Evolutionary conservation across 2,113 vertebrate species (phyloP).

Genomic region (Seriola quinqueradiata): DNA sequence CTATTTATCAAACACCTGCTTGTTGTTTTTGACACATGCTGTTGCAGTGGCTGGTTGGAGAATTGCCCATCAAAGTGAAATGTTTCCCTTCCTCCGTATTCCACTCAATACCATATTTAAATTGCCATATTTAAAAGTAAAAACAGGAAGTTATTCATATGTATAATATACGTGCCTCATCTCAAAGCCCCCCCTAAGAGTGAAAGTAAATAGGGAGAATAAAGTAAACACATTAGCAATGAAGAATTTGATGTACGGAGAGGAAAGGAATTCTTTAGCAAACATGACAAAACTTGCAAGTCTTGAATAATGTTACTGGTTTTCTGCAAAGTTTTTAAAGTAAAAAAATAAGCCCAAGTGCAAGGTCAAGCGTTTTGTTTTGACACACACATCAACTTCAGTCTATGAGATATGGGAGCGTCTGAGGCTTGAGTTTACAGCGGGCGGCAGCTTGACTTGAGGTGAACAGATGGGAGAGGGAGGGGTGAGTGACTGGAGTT

Average conservation of each 20-base stretch:
- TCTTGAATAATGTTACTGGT: slow-evolving; percentile 1
- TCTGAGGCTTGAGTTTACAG: slow-evolving; percentile 21
- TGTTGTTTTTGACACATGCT: slow-evolving; percentile 26
- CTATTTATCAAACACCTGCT: slow-evolving; percentile 34
- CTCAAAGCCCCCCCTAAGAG: neutral
- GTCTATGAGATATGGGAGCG: slow-evolving; percentile 21
- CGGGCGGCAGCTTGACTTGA: neutral
- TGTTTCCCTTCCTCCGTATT: neutral
- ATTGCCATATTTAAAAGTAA: slow-evolving; percentile 27
- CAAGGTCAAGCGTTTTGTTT: slow-evolving; percentile 1
- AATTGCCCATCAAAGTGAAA: slow-evolving; percentile 28
- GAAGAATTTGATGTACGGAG: slow-evolving; percentile 13
- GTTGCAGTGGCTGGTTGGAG: neutral
- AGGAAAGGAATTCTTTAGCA: neutral
- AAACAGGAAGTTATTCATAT: neutral
- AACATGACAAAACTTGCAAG: neutral
- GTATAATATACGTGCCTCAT: neutral
- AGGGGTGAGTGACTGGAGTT: neutral
- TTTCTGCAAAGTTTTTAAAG: neutral
- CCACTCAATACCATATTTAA: neutral
- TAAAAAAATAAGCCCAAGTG: neutral
- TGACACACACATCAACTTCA: neutral
- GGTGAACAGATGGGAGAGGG: slow-evolving; percentile 36
- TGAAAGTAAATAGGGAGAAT: neutral
- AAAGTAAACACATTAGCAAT: neutral